Conservation (phyloP, 2,888 invertebrate species). For the Elysia crispata region DNA sequence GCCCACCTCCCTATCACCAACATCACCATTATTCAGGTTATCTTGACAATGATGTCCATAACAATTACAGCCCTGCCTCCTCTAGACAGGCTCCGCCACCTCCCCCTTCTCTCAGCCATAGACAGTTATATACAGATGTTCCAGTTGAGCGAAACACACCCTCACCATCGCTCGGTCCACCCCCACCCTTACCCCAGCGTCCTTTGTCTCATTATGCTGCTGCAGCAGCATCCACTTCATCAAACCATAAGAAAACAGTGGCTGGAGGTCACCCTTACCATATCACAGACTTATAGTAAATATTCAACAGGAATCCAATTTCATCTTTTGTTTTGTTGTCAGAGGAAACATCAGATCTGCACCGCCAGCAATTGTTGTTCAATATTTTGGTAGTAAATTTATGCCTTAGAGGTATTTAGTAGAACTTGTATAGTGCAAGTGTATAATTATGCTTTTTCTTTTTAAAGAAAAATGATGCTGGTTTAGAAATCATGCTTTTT, state of each 20-base stretch:
- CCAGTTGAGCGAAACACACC: not conserved
- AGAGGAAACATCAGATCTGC: not conserved
- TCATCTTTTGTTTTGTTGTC: slow-evolving; percentile 24
- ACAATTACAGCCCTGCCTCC: not conserved
- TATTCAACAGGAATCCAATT: slow-evolving; percentile 11
- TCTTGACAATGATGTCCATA: not conserved
- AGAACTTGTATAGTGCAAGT: no score
- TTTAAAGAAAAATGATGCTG: no score
- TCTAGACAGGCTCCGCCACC: not conserved
- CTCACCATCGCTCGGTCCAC: slow-evolving; percentile 41
- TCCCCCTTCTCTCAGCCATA: not conserved
- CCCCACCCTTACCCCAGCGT: slow-evolving; percentile 46
- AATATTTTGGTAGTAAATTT: slow-evolving; percentile 25
- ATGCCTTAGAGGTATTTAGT: no score
- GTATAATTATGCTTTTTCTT: no score
- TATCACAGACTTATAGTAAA: slow-evolving; percentile 51
- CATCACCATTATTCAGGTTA: not conserved
- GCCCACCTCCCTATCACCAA: not conserved
- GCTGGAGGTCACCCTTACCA: slow-evolving; percentile 34
- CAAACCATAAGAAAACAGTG: not conserved
- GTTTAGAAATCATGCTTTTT: no score
- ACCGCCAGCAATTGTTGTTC: slow-evolving; percentile 23
- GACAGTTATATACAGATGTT: not conserved
- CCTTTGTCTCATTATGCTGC: slow-evolving; percentile 31
- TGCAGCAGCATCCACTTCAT: slow-evolving; percentile 7